phyloP scores from a whole-genome alignment of 1,140 invertebrate genomes.

The Bombus picipes region DNA sequence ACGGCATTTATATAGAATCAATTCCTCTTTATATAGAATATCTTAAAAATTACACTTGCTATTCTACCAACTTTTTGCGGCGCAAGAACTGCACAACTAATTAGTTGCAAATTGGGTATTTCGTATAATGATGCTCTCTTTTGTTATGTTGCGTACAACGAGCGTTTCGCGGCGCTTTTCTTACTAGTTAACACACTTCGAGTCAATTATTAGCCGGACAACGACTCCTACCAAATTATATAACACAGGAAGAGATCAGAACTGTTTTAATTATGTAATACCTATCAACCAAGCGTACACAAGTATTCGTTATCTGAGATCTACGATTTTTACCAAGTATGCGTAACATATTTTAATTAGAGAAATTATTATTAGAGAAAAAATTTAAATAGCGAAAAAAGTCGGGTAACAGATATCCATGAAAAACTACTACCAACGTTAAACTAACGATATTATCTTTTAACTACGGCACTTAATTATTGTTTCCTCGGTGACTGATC shows the following conservation, averaged over 20 bases:
- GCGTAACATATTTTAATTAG: conserved; percentile 3
- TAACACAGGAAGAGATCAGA: conserved; percentile 16
- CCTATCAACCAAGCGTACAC: neutral
- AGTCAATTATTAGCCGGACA: conserved; percentile 12
- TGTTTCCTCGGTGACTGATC: neutral
- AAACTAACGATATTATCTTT: neutral
- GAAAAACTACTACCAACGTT: neutral
- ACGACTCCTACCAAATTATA: neutral
- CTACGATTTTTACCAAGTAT: neutral
- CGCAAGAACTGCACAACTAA: neutral
- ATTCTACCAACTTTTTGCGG: neutral
- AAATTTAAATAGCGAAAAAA: neutral
- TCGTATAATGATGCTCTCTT: neutral
- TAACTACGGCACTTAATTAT: neutral
- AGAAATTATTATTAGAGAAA: neutral
- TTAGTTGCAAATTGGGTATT: neutral
- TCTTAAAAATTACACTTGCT: neutral
- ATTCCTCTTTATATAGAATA: neutral
- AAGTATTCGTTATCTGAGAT: neutral
- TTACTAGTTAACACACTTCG: neutral
- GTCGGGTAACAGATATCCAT: no score
- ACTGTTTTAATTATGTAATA: conserved; percentile 5
- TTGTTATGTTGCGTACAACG: neutral
- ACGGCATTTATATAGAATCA: neutral
- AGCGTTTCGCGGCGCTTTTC: neutral